These are phyloP conservation scores for Thyatira batis DNA, from an alignment of 2,888 invertebrate species.

Conservation along the genomic window DNA sequence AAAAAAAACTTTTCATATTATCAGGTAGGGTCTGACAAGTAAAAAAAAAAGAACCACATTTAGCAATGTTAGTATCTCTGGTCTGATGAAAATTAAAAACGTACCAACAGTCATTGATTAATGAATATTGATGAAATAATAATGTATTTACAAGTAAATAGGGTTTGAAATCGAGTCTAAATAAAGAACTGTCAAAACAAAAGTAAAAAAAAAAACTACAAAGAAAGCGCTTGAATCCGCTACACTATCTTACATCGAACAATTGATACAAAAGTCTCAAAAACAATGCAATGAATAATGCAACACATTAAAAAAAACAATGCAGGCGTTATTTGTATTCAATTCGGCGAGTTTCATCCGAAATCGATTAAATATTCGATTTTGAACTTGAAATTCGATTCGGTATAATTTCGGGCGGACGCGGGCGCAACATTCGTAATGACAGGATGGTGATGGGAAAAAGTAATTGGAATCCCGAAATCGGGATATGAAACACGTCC, in stretches of 20 bases:
- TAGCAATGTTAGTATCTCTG: no score
- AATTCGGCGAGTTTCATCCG: constrained; percentile 23
- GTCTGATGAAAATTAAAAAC: no score
- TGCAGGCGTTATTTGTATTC: constrained; percentile 21
- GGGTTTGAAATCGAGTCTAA: background rate
- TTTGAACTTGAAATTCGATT: constrained; percentile 34
- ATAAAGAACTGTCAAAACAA: background rate
- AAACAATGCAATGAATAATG: background rate
- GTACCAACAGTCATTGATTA: no score
- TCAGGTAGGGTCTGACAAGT: no score
- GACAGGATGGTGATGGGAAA: background rate
- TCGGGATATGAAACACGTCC: background rate
- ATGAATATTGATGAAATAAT: no score
- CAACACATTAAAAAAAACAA: constrained; percentile 5
- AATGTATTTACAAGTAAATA: no score
- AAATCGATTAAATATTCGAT: constrained; percentile 32
- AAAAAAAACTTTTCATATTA: no score
- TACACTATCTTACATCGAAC: background rate
- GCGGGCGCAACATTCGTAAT: background rate
- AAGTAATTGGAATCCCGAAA: background rate
- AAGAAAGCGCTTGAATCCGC: no score
- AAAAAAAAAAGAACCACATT: no score
- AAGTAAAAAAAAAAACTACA: background rate
- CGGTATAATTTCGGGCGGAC: constrained; percentile 15
- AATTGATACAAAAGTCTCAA: background rate